Conservation (phyloP, 2,113 vertebrate species). For the Dasypus novemcinctus region DNA sequence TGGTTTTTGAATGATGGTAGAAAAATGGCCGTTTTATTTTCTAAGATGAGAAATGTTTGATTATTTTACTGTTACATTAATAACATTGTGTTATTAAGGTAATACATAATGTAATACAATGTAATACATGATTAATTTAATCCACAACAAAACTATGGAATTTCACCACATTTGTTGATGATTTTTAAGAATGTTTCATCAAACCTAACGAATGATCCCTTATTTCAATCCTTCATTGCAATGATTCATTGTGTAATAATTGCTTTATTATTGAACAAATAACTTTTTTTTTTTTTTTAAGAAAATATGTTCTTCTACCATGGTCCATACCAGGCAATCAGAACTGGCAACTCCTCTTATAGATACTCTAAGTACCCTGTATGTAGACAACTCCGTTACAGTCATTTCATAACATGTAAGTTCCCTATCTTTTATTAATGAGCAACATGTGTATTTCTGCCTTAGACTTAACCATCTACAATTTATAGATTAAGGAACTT, state of each 20-base stretch:
- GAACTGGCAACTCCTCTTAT: neutral
- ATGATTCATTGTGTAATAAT: neutral
- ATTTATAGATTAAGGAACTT: neutral
- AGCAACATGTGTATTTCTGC: neutral
- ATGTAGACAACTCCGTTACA: neutral
- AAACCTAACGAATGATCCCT: neutral
- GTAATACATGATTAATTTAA: too few species aligned
- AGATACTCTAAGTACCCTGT: neutral
- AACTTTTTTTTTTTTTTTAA: neutral
- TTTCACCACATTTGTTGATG: neutral
- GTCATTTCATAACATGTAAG: conserved; percentile 4
- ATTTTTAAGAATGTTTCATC: conserved; percentile 17
- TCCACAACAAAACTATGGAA: too few species aligned
- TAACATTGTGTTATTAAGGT: too few species aligned
- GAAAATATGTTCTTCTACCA: neutral
- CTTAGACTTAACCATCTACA: neutral
- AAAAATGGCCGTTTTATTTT: neutral
- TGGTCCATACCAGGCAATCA: neutral
- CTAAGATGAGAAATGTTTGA: neutral
- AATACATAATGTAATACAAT: too few species aligned
- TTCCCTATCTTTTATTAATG: neutral
- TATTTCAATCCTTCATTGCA: neutral
- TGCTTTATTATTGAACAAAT: neutral
- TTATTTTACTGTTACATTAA: neutral
- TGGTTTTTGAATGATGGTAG: neutral